Percentiles rank a stretch among this genome's conserved stretches.
These are phyloP conservation scores for Caenorhabditis virilis DNA, from an alignment of 2,888 invertebrate genomes.

Conservation along the genomic window DNA sequence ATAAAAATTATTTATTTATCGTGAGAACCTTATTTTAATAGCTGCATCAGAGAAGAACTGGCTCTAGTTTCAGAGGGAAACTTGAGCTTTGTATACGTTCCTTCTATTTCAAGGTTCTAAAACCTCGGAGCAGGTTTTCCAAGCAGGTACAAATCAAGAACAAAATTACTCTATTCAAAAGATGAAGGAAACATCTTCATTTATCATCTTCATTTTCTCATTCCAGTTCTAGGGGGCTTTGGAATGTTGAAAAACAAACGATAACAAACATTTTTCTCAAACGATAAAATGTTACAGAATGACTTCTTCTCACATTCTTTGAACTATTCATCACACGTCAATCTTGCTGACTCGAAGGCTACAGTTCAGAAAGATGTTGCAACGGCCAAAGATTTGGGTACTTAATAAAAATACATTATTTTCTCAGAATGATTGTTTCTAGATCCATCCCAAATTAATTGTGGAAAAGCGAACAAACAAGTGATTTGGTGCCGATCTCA, in stretches of 20 bases:
- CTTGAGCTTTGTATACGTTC: too few species aligned
- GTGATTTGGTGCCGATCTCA: conserved; percentile 31
- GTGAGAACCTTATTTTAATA: too few species aligned
- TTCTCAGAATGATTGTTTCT: neutral
- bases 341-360: conserved; percentile 9
- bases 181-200: neutral
- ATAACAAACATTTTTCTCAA: too few species aligned
- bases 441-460: conserved; percentile 18
- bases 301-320: conserved; percentile 24
- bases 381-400: neutral
- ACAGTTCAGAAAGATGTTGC: conserved; percentile 14
- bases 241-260: too few species aligned
- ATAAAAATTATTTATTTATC: too few species aligned
- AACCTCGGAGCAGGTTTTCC: too few species aligned
- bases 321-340: conserved; percentile 29
- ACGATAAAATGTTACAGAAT: conserved; percentile 22
- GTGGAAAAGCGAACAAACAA: conserved; percentile 8
- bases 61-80: too few species aligned
- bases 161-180: neutral
- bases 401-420: too few species aligned
- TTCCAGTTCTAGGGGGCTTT: too few species aligned
- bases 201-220: neutral
- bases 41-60: too few species aligned
- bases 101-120: too few species aligned
- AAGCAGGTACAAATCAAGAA: too few species aligned